Percentiles rank a stretch among this genome's conserved stretches.
These are phyloP conservation scores for Myotis yumanensis DNA, from an alignment of 2,113 vertebrate genomes.

Conservation along the genomic window DNA sequence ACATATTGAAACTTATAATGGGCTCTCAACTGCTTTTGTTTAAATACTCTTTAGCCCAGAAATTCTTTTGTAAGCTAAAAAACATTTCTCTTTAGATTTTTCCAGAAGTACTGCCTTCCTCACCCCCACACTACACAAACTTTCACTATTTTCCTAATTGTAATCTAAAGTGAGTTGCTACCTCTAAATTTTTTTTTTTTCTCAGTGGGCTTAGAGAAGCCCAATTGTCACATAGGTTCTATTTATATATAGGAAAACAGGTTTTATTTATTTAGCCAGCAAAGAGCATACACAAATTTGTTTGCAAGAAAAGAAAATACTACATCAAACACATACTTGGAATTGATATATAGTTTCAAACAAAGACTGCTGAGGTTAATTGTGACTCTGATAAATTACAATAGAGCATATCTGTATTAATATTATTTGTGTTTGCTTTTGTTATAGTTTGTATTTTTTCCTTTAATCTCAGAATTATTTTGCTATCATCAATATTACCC, in stretches of 20 bases:
- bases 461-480: neutral
- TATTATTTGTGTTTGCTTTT: neutral
- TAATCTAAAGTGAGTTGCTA: neutral
- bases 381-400: neutral
- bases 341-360: neutral
- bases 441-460: neutral
- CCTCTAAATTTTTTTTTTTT: neutral
- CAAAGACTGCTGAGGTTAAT: neutral
- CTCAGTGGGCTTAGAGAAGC: neutral
- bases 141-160: neutral
- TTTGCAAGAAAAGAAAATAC: neutral
- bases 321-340: neutral
- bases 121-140: accelerated
- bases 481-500: neutral
- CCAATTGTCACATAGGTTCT: neutral
- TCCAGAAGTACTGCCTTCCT: neutral
- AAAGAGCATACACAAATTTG: neutral
- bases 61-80: neutral
- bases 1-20: neutral
- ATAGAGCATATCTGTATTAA: neutral
- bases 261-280: neutral
- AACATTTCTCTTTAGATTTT: neutral
- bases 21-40: conserved; percentile 12
- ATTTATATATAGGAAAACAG: neutral
- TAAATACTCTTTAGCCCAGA: neutral